phyloP scores from a whole-genome alignment of 2,113 vertebrate species.

The Chaetodon trifascialis region DNA sequence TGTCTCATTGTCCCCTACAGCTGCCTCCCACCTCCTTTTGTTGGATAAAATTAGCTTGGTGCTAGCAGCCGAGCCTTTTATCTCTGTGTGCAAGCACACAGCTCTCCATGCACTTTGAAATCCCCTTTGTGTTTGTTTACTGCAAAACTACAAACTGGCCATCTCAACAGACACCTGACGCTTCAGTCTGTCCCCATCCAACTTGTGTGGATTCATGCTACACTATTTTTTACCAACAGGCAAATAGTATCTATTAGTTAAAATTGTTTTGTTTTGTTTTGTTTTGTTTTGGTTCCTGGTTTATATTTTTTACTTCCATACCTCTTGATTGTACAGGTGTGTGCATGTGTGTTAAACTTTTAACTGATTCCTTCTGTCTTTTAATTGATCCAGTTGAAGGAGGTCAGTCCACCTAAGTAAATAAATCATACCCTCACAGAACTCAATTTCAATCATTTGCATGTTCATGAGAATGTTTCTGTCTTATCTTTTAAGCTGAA shows the following conservation, averaged over 20 bases:
- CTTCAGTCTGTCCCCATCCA: neutral
- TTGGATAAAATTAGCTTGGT: constrained; percentile 74
- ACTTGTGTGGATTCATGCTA: neutral
- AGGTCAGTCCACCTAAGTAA: too few species aligned
- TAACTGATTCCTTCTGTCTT: neutral
- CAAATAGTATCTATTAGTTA: neutral
- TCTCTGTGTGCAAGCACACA: constrained; percentile 16
- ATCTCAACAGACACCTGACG: constrained; percentile 7
- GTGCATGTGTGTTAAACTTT: too few species aligned
- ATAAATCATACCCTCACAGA: too few species aligned
- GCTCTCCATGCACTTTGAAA: constrained; percentile 21
- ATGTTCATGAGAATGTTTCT: neutral
- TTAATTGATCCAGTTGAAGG: neutral
- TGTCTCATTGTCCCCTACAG: constrained; percentile 76
- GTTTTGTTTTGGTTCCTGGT: neutral
- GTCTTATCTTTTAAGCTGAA: neutral
- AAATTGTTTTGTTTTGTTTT: neutral
- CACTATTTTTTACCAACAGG: neutral
- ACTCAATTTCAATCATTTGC: neutral
- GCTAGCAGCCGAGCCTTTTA: constrained; percentile 48
- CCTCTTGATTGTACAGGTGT: too few species aligned
- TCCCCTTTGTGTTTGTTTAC: constrained; percentile 18
- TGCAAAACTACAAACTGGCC: neutral
- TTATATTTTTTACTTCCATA: too few species aligned
- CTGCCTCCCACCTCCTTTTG: constrained; percentile 76